Percentiles rank a stretch among this genome's conserved stretches.
Evolutionary conservation across 2,113 vertebrate genomes (phyloP).

Genomic region (Lates calcarifer): DNA sequence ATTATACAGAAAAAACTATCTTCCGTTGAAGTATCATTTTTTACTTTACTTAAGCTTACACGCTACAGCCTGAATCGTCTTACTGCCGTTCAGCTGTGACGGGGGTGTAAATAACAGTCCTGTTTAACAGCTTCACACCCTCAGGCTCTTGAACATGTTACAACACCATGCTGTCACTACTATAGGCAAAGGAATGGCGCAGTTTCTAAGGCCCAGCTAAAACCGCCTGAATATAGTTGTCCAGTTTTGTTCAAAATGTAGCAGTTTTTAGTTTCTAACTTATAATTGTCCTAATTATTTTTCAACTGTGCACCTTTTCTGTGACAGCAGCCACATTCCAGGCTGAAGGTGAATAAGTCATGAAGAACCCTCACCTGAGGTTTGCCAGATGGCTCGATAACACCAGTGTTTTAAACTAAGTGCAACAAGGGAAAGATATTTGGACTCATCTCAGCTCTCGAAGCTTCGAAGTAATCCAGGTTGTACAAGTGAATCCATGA

Average conservation of each 20-base stretch:
- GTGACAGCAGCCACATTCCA: constrained; percentile 29
- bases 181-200: constrained; percentile 5
- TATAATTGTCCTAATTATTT: not conserved
- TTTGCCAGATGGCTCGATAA: not conserved
- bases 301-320: not conserved
- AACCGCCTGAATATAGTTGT: not conserved
- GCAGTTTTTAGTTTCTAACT: not conserved
- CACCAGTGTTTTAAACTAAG: not conserved
- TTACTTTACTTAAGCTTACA: not conserved
- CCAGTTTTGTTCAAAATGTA: not conserved
- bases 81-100: constrained; percentile 21
- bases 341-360: not conserved
- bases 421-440: not conserved
- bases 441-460: not conserved
- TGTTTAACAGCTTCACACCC: constrained; percentile 28
- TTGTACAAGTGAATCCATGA: not conserved
- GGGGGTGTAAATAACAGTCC: constrained; percentile 41
- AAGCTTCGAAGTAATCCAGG: not conserved
- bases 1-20: not conserved
- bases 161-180: constrained; percentile 48
- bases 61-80: not conserved
- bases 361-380: not conserved
- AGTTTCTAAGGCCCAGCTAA: not conserved
- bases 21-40: not conserved
- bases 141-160: constrained; percentile 66